Evolutionary conservation across 2,113 vertebrate genomes (phyloP).

Genomic region (Phrynocephalus versicolor): DNA sequence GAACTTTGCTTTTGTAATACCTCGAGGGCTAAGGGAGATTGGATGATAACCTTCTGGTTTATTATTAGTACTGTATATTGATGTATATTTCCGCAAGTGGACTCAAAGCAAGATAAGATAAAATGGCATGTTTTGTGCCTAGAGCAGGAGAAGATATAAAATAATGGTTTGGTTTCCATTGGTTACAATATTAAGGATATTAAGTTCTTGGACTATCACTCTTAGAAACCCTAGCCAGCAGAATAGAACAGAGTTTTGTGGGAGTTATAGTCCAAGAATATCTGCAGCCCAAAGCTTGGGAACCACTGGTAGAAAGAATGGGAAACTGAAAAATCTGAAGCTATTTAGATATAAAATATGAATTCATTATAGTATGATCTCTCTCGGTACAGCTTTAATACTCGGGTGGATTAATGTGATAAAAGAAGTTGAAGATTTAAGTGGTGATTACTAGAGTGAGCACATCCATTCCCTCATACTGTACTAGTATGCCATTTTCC

Average conservation of each 20-base stretch:
- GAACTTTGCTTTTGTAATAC: background rate
- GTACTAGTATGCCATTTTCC: background rate
- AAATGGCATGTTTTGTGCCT: too few species aligned
- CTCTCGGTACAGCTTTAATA: background rate
- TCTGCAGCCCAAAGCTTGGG: background rate
- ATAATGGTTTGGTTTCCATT: background rate
- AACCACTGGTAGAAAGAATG: background rate
- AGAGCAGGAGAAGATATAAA: background rate
- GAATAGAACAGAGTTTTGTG: too few species aligned
- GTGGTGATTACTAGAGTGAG: background rate
- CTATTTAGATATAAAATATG: background rate
- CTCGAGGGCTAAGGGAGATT: background rate
- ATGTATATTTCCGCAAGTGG: background rate
- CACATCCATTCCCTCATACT: too few species aligned
- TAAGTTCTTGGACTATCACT: too few species aligned
- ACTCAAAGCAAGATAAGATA: background rate
- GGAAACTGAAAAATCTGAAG: background rate
- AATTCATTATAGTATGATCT: background rate
- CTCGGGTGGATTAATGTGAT: background rate
- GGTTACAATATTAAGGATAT: background rate
- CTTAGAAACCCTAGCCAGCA: too few species aligned
- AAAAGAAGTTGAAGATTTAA: background rate
- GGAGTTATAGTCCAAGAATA: background rate
- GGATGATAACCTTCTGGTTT: background rate
- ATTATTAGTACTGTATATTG: too few species aligned